phyloP scores from a whole-genome alignment of 2,113 vertebrate genomes.

The Sialia sialis region DNA sequence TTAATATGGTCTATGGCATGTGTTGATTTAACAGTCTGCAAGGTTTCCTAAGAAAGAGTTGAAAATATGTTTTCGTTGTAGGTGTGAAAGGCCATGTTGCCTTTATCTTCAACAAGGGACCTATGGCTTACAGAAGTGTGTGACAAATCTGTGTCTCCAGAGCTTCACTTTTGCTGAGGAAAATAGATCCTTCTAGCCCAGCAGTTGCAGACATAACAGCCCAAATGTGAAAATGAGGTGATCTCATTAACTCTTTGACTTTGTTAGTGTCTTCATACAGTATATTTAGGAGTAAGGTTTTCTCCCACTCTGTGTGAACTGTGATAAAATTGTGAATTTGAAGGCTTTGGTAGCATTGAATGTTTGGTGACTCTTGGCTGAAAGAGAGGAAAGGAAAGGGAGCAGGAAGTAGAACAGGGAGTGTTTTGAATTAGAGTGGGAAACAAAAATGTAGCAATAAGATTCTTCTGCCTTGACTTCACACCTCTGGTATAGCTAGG shows the following conservation, averaged over 20 bases:
- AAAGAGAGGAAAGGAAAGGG: neutral
- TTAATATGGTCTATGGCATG: neutral
- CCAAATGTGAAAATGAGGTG: neutral
- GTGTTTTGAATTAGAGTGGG: neutral
- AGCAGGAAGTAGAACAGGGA: neutral
- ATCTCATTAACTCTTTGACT: neutral
- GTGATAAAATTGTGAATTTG: neutral
- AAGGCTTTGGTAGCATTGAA: neutral
- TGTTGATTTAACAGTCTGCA: neutral
- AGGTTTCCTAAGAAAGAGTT: neutral
- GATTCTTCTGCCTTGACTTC: neutral
- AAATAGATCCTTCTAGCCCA: neutral
- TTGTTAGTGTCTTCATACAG: neutral
- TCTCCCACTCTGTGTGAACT: neutral
- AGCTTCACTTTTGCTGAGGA: neutral
- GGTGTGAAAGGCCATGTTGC: neutral
- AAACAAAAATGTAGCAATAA: neutral
- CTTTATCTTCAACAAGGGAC: neutral
- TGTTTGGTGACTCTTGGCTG: neutral
- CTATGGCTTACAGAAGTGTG: neutral
- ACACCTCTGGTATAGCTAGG: neutral
- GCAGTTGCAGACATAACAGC: neutral
- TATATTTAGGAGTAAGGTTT: neutral
- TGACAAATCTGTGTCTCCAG: neutral
- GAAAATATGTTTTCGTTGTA: rapidly evolving